Evolutionary conservation across 1,140 invertebrate species (phyloP), one percentile per base, ranked within the genome.

Genomic region (Lycorma delicatula): DNA sequence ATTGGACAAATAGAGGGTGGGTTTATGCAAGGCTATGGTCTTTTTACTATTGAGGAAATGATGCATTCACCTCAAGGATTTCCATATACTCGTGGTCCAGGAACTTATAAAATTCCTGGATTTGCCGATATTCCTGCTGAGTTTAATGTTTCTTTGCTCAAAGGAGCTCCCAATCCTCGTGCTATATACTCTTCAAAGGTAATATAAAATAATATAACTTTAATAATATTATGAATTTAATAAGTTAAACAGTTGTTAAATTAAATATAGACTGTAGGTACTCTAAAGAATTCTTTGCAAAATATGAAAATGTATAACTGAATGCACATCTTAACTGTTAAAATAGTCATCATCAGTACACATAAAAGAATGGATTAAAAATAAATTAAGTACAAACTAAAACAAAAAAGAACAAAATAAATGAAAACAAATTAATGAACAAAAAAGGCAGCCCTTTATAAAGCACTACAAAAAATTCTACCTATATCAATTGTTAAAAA

Each of bases 171-270:
- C 1, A 97, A 97, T 78, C 85, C 87, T 7, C 79, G 86, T 67
- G 93, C 92, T 46, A 86, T 98, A 6, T 97, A 89, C 71, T 97
- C 93, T 0, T 97, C 93, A 6, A 98, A 97, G 82, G 91, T 91
- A 60, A 20, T n/a, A n/a, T n/a, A n/a, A n/a, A n/a, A n/a, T n/a
- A n/a, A n/a, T n/a, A n/a, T n/a, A n/a, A n/a, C n/a, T n/a, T n/a
- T n/a, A n/a, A n/a, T n/a, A n/a, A n/a, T n/a, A n/a, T n/a, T n/a
- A n/a, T n/a, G n/a, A n/a, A 20, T 34, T 34, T n/a, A 9, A 9
- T 7, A 9, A 7, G 7, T 7, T n/a, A 9, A 34, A n/a, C n/a
- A n/a, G n/a, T n/a, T n/a, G n/a, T 5, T 13, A 46, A 46, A 7
- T 7, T 46, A 46, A 5, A 46, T 11, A 16, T 6, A 6, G 6